Evolutionary conservation across 2,888 invertebrate genomes (phyloP), one percentile per base, ranked within the genome.

Genomic region (Conomelus anceps): DNA sequence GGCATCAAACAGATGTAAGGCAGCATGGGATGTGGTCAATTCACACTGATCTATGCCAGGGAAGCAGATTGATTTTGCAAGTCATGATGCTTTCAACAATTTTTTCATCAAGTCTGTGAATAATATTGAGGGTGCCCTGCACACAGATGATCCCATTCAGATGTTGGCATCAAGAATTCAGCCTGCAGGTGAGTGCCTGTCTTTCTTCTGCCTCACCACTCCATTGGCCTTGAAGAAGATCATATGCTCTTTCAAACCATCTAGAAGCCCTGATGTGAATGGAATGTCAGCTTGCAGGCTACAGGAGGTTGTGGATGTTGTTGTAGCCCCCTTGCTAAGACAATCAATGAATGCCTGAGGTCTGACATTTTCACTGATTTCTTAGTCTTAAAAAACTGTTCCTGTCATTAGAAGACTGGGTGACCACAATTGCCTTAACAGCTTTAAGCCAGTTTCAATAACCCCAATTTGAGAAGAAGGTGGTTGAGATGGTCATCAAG

Each of bases 241-340:
- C 13, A 11, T 87, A 4, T 6, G 13, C 1, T 87, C 24, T 23
- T 34, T 34, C 22, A 88, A 88, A 13, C 34, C 29, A 22, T 41
- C 88, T 3, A 34, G 13, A 20, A 88, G 34, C 29, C 84, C 84
- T 88, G 84, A 88, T 88, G 88, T 88, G 63, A 22, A 24, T 88
- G 63, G 88, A n/a, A 41, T 34, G 88, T 41, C 41, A 7, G 23
- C 41, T 20, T 34, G 4, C 23, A 84, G 22, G 63, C 88, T 88
- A 22, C 4, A 20, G 3, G 22, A 88, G 34, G 34, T 34, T 20
- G n/a, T 88, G 1, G 88, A 88, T 88, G 88, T 0, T 4, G 63
- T 88, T 23, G 84, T 22, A 0, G 23, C n/a, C 22, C 84, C 84
- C 11, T 23, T 88, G n/a, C n/a, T n/a, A n/a, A n/a, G n/a, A n/a